These are phyloP conservation scores for Echeneis naucrates DNA, from an alignment of 2,797 vertebrate genomes.

Conservation along the genomic window DNA sequence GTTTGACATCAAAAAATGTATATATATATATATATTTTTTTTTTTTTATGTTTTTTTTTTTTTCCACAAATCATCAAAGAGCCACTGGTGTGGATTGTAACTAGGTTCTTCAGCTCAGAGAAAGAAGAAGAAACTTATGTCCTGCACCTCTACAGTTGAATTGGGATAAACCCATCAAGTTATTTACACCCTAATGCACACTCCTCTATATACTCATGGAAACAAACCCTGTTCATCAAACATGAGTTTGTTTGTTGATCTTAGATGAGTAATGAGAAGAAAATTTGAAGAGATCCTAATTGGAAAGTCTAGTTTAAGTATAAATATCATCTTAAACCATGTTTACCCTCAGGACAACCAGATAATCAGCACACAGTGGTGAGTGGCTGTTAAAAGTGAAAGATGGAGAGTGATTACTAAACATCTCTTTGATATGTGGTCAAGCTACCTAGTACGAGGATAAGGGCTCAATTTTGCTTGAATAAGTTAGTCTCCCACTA, in stretches of 20 bases:
- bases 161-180: background rate
- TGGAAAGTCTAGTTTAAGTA: conserved; percentile 22
- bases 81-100: background rate
- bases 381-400: conserved; percentile 28
- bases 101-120: background rate
- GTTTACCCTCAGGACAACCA: conserved; percentile 37
- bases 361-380: conserved; percentile 46
- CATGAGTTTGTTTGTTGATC: conserved; percentile 11
- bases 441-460: conserved; percentile 62
- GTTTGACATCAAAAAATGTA: conserved; percentile 39
- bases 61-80: conserved; percentile 1
- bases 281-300: background rate
- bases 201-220: background rate
- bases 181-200: conserved; percentile 6
- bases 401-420: conserved; percentile 31
- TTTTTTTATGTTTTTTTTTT: no score
- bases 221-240: background rate
- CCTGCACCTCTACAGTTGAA: conserved; percentile 22
- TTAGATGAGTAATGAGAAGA: conserved; percentile 2
- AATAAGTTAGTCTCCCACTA: conserved; percentile 75
- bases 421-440: conserved; percentile 59
- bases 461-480: conserved; percentile 73
- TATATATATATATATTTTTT: no score
- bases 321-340: conserved; percentile 42
- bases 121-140: background rate